A percentile compares a stretch with the other conserved stretches of the same genome.
These are phyloP conservation scores for Zophobas atratus DNA, from an alignment of 1,140 invertebrate species.

Conservation along the genomic window DNA sequence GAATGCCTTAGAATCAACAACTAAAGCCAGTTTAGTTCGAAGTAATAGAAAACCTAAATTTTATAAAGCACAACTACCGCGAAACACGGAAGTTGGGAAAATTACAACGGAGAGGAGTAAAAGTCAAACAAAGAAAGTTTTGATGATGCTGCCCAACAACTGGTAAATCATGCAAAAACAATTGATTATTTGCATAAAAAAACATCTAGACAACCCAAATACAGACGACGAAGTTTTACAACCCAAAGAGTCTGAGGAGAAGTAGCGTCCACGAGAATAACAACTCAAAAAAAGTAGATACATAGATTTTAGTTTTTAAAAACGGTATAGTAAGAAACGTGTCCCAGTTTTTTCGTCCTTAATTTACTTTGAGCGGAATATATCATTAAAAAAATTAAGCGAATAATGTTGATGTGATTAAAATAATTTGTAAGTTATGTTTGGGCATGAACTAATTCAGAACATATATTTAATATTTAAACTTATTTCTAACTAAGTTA, in stretches of 20 bases:
- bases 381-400: too few relatives aligned
- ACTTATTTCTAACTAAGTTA: too few relatives aligned
- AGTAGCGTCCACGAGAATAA: too few relatives aligned
- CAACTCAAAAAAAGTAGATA: too few relatives aligned
- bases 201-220: slow-evolving; percentile 52
- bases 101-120: slow-evolving; percentile 34
- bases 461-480: too few relatives aligned
- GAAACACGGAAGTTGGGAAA: slow-evolving; percentile 25
- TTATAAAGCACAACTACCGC: slow-evolving; percentile 56
- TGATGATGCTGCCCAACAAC: slow-evolving; percentile 59
- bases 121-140: slow-evolving; percentile 53
- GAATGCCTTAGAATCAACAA: slow-evolving; percentile 22
- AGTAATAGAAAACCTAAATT: slow-evolving; percentile 52
- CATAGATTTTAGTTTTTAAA: too few relatives aligned
- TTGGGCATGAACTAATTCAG: too few relatives aligned
- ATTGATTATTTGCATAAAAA: slow-evolving; percentile 58
- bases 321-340: too few relatives aligned
- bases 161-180: slow-evolving; percentile 64
- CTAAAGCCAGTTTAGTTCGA: slow-evolving; percentile 52
- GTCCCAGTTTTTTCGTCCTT: too few relatives aligned
- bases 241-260: slow-evolving; percentile 38
- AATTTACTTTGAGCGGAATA: too few relatives aligned
- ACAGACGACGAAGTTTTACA: slow-evolving; percentile 49
- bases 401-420: too few relatives aligned
- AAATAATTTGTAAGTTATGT: too few relatives aligned